phyloP scores from a whole-genome alignment of 2,113 vertebrate species.

The Sceloporus undulatus region DNA sequence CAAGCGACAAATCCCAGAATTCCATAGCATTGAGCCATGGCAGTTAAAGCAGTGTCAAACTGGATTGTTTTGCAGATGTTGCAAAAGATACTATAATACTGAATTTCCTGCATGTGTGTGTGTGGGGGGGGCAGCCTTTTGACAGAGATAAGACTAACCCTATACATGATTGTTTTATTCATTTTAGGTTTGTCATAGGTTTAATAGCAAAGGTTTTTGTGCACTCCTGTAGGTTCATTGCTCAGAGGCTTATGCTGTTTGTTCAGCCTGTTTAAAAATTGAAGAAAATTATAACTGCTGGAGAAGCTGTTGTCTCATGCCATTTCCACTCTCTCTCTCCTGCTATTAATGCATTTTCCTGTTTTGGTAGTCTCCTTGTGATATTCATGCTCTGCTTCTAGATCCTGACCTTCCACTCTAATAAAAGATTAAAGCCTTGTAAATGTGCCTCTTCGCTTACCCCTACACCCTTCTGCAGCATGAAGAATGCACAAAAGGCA shows the following conservation, averaged over 20 bases:
- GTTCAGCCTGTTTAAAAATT: conserved; percentile 39
- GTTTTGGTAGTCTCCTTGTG: background rate
- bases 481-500: conserved; percentile 22
- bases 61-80: too few relatives aligned
- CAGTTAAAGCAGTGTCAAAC: too few relatives aligned
- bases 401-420: conserved; percentile 9
- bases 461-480: background rate
- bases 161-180: conserved; percentile 24
- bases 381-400: background rate
- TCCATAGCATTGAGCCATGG: too few relatives aligned
- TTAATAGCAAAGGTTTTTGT: conserved; percentile 30
- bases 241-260: conserved; percentile 27
- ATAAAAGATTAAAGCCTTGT: conserved; percentile 39
- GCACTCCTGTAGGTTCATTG: conserved; percentile 10
- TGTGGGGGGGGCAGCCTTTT: background rate
- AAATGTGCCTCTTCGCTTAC: background rate
- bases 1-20: too few relatives aligned
- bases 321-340: conserved; percentile 8
- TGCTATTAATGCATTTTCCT: conserved; percentile 21
- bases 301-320: background rate
- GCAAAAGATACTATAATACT: too few relatives aligned
- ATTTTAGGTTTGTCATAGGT: conserved; percentile 20
- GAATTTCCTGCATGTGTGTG: too few relatives aligned
- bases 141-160: background rate
- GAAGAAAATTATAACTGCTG: conserved; percentile 21